phyloP scores from a whole-genome alignment of 2,888 invertebrate species.

The Cosmia pyralina region DNA sequence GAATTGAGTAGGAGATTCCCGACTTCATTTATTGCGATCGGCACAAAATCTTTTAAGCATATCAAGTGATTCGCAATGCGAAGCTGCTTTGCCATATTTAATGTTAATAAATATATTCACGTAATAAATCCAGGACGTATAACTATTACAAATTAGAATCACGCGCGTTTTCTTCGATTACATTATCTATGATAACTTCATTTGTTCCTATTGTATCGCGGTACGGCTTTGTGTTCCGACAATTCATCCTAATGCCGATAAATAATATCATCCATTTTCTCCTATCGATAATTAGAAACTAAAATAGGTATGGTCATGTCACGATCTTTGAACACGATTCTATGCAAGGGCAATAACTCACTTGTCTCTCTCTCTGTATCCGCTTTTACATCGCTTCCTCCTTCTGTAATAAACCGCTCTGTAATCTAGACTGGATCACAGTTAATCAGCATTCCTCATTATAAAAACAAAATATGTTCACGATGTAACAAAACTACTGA shows the following conservation, averaged over 20 bases:
- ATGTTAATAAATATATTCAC: constrained; percentile 62
- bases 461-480: constrained; percentile 48
- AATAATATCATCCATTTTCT: constrained; percentile 74
- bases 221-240: constrained; percentile 60
- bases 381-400: constrained; percentile 59
- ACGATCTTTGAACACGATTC: constrained; percentile 75
- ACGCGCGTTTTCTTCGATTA: constrained; percentile 65
- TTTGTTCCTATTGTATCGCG: constrained; percentile 67
- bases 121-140: constrained; percentile 54
- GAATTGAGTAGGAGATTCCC: constrained; percentile 23
- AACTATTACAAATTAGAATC: constrained; percentile 63
- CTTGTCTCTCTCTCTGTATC: constrained; percentile 55
- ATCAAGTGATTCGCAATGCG: constrained; percentile 40
- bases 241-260: constrained; percentile 70
- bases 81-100: constrained; percentile 38
- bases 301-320: constrained; percentile 77
- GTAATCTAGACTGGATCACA: constrained; percentile 58
- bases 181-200: constrained; percentile 66
- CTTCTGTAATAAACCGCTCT: constrained; percentile 51
- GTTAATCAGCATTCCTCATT: constrained; percentile 52
- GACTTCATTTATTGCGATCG: constrained; percentile 44
- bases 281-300: constrained; percentile 78
- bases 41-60: constrained; percentile 18
- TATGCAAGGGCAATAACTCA: constrained; percentile 71
- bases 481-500: constrained; percentile 50